Percentiles rank a stretch among this genome's conserved stretches.
phyloP scores from a whole-genome alignment of 2,888 invertebrate species.

The Margaritifera margaritifera region DNA sequence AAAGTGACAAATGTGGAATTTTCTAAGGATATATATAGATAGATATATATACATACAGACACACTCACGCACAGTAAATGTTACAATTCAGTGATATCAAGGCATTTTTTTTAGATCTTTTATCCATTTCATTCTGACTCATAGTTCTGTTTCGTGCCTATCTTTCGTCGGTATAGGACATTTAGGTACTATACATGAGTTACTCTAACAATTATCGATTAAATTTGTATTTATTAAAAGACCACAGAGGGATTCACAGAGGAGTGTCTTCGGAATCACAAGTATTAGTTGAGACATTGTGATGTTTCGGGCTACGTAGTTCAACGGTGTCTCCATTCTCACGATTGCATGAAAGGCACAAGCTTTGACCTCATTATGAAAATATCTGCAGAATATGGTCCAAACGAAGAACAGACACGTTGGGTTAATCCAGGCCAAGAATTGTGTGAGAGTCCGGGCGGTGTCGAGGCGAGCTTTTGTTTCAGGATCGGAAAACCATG shows the following conservation, averaged over 20 bases:
- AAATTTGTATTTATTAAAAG: no score
- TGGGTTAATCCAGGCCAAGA: constrained; percentile 19
- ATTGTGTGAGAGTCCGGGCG: constrained; percentile 4
- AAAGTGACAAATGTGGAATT: no score
- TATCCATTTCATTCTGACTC: no score
- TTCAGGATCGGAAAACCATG: constrained; percentile 1
- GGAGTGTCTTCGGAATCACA: constrained; percentile 1
- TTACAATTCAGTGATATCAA: no score
- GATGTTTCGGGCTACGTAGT: background rate
- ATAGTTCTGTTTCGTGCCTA: no score
- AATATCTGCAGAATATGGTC: constrained; percentile 17
- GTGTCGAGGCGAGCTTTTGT: constrained; percentile 6
- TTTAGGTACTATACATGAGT: no score
- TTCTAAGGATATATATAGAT: no score
- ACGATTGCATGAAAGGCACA: background rate
- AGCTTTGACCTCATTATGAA: constrained; percentile 19
- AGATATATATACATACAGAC: no score
- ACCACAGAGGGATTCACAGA: background rate
- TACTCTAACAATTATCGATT: no score
- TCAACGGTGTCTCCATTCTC: background rate
- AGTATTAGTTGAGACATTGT: background rate
- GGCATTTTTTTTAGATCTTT: no score
- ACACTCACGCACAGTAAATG: no score
- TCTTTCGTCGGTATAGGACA: no score
- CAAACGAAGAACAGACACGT: constrained; percentile 18